phyloP scores from a whole-genome alignment of 2,113 vertebrate genomes.

The Hippocampus barbouri region DNA sequence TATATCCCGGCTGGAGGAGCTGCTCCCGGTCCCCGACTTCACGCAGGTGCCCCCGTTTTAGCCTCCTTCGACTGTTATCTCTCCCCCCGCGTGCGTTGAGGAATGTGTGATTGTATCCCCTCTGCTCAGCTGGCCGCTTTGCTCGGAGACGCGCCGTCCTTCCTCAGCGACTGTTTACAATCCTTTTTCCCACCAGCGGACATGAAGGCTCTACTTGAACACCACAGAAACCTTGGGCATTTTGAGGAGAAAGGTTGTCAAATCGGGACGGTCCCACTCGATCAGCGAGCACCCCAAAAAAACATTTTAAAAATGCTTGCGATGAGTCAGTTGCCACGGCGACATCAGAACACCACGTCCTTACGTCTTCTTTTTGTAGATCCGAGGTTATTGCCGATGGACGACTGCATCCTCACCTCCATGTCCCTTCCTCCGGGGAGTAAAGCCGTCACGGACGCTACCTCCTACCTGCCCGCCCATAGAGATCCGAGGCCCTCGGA shows the following conservation, averaged over 20 bases:
- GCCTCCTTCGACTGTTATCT: background rate
- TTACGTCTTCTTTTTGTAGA: constrained; percentile 27
- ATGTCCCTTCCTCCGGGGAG: constrained; percentile 56
- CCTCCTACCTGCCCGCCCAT: constrained; percentile 32
- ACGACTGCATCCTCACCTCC: constrained; percentile 70
- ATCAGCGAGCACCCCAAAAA: too few species aligned
- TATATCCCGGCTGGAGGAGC: constrained; percentile 74
- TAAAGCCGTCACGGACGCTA: constrained; percentile 21
- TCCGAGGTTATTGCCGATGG: constrained; percentile 60
- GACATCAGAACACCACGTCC: too few species aligned
- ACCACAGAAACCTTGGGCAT: constrained; percentile 63
- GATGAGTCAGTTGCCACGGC: too few species aligned
- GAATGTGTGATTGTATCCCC: background rate
- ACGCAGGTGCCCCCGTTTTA: constrained; percentile 57
- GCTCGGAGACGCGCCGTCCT: constrained; percentile 55
- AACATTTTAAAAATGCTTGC: too few species aligned
- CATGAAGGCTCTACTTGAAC: constrained; percentile 61
- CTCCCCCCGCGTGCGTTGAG: background rate
- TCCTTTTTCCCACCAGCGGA: constrained; percentile 52
- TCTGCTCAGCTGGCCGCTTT: constrained; percentile 57
- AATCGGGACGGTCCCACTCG: background rate
- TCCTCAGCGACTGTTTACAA: constrained; percentile 64
- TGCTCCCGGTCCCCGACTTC: constrained; percentile 70
- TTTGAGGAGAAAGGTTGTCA: constrained; percentile 60
- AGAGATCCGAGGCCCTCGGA: constrained; percentile 26